Base-by-base conservation (phyloP, 2,113 vertebrate genomes). In the Amblyornis subalaris region DNA sequence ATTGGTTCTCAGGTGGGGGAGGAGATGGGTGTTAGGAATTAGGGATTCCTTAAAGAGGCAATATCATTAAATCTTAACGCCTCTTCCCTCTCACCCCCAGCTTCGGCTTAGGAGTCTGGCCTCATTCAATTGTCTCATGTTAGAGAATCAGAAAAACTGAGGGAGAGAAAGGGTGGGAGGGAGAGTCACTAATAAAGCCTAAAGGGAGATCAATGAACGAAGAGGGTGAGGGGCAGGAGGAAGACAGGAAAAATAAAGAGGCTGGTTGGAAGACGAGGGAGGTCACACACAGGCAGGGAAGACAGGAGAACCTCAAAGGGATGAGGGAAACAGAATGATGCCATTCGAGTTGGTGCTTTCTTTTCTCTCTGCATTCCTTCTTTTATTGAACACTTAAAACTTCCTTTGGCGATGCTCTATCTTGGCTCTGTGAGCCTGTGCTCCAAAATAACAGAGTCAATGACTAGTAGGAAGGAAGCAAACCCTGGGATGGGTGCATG, bases 1-100 rank as follows among this genome's bases (percentile, higher is more conserved):
- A 98, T 98, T 98, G 98, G 98, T 98, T 98, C 98, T 98, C 98
- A 98, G 98, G 98, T 98, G 97, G 98, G 98, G 98, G 98, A 98
- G 98, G 97, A 97, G 97, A 97, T 79, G 97, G 97, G 94, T 97
- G 96, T 97, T 95, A 70, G 91, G 97, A 98, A 97, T 97, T 97
- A 96, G 93, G 96, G 96, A 97, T 97, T 97, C 97, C 97, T 98
- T 98, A 97, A 98, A 98, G 97, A 96, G 96, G 95, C 96, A 97
- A 97, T 95, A 96, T 91, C 94, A 93, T 91, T 95, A 97, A 96
- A 96, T 96, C 94, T 96, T 92, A 95, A 96, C 31, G 61, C 94
- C 81, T 87, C 87, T 91, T 94, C 87, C 93, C 74, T 94, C 79
- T 96, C 69, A 55, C 57, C 92, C 92, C 64, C 79, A 83, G 92